Base-by-base conservation (phyloP, 2,888 invertebrate genomes). In the Tuta absoluta region DNA sequence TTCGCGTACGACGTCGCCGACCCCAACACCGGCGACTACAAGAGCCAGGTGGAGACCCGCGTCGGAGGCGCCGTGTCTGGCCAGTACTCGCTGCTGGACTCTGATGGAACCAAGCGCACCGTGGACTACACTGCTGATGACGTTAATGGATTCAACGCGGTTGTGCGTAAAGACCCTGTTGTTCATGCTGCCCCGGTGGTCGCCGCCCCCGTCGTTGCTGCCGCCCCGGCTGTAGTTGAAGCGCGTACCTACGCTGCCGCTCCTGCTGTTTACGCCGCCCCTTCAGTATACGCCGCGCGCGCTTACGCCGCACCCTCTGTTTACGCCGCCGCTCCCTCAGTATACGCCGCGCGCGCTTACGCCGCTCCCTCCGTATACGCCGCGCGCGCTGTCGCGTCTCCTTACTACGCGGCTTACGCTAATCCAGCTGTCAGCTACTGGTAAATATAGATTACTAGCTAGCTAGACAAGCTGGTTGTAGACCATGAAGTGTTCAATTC, bases 111-210 rank as follows among this genome's bases (percentile, higher is more conserved):
- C 65, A 89, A 88, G 71, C 89, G 93, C 68, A 92, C 88, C 19
- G 93, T 93, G 0, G 93, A 93, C 81, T 93, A 93, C 83, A 84
- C 91, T 61, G 93, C 93, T 65, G 93, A 93, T 75, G 91, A 92
- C 65, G 77, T 92, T 65, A 92, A 93, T 71, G 93, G 93, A 21
- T 93, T 93, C 84, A 93, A 93, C 84, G 93, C 93, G 45, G 88
- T 93, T 21, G 93, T 93, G 33, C 89, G 91, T 73, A 92, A 92
- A 68, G 92, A 92, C 69, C 88, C 93, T 38, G 86, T 81, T 45
- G 79, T 85, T 53, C 79, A 79, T 33, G 68, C 79, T 10, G 73
- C 80, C 8, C 72, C 76, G 5, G 74, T 75, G 12, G 67, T 72
- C 1, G 23, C 53, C 24, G 53, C 53, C 8, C 72, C 76, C 4